phyloP scores from a whole-genome alignment of 2,113 vertebrate genomes.

The Callipepla californica region DNA sequence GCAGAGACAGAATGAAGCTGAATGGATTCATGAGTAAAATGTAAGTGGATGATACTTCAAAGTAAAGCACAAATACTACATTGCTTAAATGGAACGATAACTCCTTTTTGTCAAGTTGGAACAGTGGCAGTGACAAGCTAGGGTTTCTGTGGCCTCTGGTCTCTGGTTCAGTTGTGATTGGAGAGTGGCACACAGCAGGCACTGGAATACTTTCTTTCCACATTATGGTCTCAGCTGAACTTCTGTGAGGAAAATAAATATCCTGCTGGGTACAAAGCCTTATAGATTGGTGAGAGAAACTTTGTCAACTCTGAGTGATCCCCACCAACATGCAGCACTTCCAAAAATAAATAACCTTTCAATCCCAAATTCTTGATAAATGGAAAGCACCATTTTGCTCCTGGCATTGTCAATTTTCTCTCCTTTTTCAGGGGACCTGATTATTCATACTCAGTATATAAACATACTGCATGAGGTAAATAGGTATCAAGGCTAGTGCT shows the following conservation, averaged over 20 bases:
- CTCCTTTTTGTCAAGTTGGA: constrained; percentile 48
- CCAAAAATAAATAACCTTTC: constrained; percentile 13
- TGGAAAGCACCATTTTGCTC: neutral
- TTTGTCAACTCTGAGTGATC: neutral
- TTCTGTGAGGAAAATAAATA: constrained; percentile 19
- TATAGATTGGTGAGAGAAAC: neutral
- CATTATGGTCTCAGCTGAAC: accelerated
- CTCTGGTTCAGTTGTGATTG: neutral
- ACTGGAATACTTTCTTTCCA: neutral
- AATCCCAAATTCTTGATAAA: constrained; percentile 35
- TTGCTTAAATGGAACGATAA: constrained; percentile 52
- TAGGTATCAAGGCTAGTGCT: constrained; percentile 54
- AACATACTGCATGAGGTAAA: constrained; percentile 55
- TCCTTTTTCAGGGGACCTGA: constrained; percentile 40
- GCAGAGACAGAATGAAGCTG: constrained; percentile 30
- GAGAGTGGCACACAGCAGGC: neutral
- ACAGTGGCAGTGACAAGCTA: neutral
- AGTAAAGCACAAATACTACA: constrained; percentile 18
- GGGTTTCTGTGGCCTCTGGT: constrained; percentile 34
- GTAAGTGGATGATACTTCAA: constrained; percentile 44
- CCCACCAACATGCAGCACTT: neutral
- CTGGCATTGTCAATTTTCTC: constrained; percentile 43
- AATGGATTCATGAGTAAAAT: constrained; percentile 65
- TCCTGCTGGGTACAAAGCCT: neutral
- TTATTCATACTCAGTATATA: constrained; percentile 62